Evolutionary conservation across 2,797 vertebrate species (phyloP), one percentile per base, ranked within the genome.

Genomic region (Poeciliopsis turneri): DNA sequence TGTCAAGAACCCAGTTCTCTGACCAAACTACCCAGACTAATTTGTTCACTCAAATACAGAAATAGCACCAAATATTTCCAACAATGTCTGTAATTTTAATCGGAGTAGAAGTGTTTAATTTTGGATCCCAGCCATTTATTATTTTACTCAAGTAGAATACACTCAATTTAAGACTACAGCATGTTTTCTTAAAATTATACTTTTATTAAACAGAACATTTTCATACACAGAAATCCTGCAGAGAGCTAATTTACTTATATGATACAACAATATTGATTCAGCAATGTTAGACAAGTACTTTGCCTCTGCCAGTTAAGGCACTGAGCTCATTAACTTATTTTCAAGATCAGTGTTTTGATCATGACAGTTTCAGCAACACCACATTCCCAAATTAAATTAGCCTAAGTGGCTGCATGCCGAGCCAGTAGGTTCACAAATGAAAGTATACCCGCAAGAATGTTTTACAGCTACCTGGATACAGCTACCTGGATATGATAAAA

Each of bases 121-220:
- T 28, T 66, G 41, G 28, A 36, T 28, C 25, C 10, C 45, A 43
- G 68, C 30, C 39, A 43, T 18, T 20, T 41, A 28, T 69, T 28
- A 16, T 46, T 64, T n/a, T 45, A 16, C 45, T 66, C 18, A 28
- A 20, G 33, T 45, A 45, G 23, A 36, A 59, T 76, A 23, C 18
- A 28, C 18, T 69, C 36, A 13, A 16, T 43, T 46, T 33, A 30
- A 20, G 12, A 36, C 33, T 47, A 30, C 23, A 36, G 51, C 18
- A 25, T n/a, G 53, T 59, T 57, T 51, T 55, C 20, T 23, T 16
- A 11, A 12, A 20, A 25, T 41, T 20, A 57, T 45, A 46, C 5
- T 72, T 59, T 78, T 41, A 77, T 71, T 68, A 20, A 72, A 78
- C 66, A 77, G 55, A 16, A 57, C n/a, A 71, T 71, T 71, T 51